These are phyloP conservation scores for Teleiodes luculella DNA, from an alignment of 2,888 invertebrate species.

Conservation along the genomic window DNA sequence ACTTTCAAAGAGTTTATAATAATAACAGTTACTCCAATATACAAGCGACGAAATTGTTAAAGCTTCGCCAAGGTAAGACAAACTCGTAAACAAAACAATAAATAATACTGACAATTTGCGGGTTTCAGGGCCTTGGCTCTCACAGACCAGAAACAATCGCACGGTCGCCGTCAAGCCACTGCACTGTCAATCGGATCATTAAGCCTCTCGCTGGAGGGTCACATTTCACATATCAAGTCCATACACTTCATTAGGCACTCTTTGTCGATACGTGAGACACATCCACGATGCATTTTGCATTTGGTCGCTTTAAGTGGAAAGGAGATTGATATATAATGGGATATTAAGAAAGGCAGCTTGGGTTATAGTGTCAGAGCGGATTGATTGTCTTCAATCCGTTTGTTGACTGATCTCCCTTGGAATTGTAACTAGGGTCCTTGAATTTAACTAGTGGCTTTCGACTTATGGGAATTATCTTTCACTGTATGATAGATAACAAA, in stretches of 20 bases:
- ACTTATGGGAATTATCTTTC: too few relatives aligned
- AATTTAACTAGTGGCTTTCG: too few relatives aligned
- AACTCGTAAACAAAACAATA: not conserved
- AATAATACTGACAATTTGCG: slow-evolving; percentile 26
- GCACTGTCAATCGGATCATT: slow-evolving; percentile 75
- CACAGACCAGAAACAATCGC: slow-evolving; percentile 66
- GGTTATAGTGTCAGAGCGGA: not conserved
- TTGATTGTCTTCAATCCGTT: slow-evolving; percentile 4
- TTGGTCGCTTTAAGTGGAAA: slow-evolving; percentile 49
- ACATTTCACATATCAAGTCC: slow-evolving; percentile 68
- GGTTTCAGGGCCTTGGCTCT: slow-evolving; percentile 37
- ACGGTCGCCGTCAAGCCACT: slow-evolving; percentile 55
- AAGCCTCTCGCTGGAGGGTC: slow-evolving; percentile 57
- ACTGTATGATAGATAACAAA: too few relatives aligned
- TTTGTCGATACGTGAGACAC: slow-evolving; percentile 58
- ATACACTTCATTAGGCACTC: slow-evolving; percentile 70
- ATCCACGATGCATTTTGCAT: slow-evolving; percentile 57
- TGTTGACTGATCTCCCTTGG: not conserved
- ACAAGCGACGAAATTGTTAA: too few relatives aligned
- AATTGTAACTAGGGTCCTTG: slow-evolving; percentile 5
- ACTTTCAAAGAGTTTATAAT: too few relatives aligned
- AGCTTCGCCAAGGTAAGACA: not conserved
- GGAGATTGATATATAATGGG: slow-evolving; percentile 67
- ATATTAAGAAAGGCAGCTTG: slow-evolving; percentile 46
- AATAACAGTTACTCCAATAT: too few relatives aligned